These are phyloP conservation scores for Heterohyrax brucei DNA, from an alignment of 2,797 vertebrate genomes.

Conservation along the genomic window DNA sequence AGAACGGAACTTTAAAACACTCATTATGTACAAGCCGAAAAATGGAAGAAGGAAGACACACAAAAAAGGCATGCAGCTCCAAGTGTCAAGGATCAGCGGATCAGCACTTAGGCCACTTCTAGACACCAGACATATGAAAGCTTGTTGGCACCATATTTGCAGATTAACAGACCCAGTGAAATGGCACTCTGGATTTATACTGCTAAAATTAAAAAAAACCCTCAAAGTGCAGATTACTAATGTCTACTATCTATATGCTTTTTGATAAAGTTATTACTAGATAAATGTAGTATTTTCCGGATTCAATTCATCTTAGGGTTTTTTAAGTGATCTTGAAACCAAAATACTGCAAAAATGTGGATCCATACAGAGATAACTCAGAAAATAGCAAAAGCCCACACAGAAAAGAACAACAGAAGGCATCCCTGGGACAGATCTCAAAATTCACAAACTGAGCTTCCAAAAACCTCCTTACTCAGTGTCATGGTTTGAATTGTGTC, in stretches of 20 bases:
- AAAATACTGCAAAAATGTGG: neutral
- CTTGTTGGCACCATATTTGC: neutral
- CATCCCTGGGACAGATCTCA: neutral
- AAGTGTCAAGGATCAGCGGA: neutral
- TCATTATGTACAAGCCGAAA: neutral
- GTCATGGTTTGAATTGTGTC: too few relatives aligned
- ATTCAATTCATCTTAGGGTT: neutral
- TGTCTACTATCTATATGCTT: neutral
- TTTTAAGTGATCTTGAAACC: neutral
- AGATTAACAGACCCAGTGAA: neutral
- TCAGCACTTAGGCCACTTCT: neutral
- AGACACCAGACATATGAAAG: neutral
- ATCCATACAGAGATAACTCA: neutral
- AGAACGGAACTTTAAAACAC: conserved; percentile 20
- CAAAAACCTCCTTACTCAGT: neutral
- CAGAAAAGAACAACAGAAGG: conserved; percentile 1
- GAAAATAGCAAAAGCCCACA: neutral
- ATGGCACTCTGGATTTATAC: neutral
- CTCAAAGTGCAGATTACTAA: neutral
- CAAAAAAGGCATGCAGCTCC: neutral
- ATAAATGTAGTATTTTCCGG: neutral
- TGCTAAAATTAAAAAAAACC: neutral
- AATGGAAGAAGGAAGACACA: neutral
- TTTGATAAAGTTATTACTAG: neutral
- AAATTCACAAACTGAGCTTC: neutral